Conservation (phyloP, 1,140 invertebrate species). For the Euura lappo region DNA sequence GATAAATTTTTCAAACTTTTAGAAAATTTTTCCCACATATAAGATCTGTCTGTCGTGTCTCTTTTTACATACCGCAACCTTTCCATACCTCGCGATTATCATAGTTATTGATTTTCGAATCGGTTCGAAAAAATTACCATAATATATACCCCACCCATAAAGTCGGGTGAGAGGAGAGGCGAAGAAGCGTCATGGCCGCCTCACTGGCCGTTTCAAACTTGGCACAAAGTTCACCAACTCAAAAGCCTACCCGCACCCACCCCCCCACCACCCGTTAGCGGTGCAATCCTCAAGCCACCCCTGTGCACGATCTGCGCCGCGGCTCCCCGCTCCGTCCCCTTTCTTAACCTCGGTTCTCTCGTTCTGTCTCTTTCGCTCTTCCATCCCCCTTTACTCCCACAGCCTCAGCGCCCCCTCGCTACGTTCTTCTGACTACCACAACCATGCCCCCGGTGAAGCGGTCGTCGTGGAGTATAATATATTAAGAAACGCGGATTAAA, state of each 20-base stretch:
- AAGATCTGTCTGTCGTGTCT: not conserved
- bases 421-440: too few species aligned
- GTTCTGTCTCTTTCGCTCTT: not conserved
- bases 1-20: too few species aligned
- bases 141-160: not conserved
- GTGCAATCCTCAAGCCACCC: not conserved
- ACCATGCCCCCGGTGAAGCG: too few species aligned
- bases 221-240: constrained; percentile 6
- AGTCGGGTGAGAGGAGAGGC: too few species aligned
- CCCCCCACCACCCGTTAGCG: not conserved
- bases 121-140: not conserved
- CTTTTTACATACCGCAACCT: not conserved
- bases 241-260: not conserved
- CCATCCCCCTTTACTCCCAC: not conserved
- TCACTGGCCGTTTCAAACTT: not conserved
- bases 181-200: constrained; percentile 1
- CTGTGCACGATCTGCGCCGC: not conserved
- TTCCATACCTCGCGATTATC: not conserved
- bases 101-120: constrained; percentile 5
- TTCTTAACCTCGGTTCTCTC: not conserved
- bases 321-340: not conserved
- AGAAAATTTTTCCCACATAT: not conserved
- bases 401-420: too few species aligned
- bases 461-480: too few species aligned
- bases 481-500: too few species aligned